Percentiles rank a stretch among this genome's conserved stretches.
Conservation (phyloP, 2,113 vertebrate genomes). For the Mobula hypostoma region DNA sequence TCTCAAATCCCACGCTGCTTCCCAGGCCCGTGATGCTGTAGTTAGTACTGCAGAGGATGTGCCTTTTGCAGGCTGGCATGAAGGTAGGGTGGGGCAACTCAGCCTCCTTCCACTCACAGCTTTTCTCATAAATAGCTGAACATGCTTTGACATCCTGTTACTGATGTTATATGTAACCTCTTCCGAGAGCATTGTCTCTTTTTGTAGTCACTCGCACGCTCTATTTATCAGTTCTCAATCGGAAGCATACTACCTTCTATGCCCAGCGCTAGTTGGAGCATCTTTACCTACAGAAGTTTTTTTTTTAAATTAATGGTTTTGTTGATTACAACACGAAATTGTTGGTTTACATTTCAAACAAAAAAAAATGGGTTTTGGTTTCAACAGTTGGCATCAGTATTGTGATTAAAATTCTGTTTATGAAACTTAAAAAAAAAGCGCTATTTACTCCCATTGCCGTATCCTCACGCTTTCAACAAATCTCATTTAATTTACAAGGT, state of each 20-base stretch:
- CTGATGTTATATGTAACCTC: background rate
- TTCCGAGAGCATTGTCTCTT: background rate
- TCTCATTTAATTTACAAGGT: background rate
- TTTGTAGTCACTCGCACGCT: background rate
- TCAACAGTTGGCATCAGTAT: background rate
- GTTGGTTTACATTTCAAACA: background rate
- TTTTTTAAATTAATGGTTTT: too few species aligned
- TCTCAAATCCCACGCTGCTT: background rate
- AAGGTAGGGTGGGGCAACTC: constrained; percentile 30
- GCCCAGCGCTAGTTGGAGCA: background rate
- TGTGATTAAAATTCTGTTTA: background rate
- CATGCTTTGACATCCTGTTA: constrained; percentile 20
- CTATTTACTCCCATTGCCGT: background rate
- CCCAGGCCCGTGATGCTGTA: background rate
- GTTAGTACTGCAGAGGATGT: background rate
- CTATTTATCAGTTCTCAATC: background rate
- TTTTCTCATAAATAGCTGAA: background rate
- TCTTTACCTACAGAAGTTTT: background rate
- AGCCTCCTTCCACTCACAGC: background rate
- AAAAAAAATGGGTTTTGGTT: too few species aligned
- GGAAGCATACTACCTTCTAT: background rate
- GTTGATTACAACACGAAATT: background rate
- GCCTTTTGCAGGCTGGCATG: constrained; percentile 7
- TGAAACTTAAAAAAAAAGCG: background rate
- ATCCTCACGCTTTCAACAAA: background rate